These are phyloP conservation scores for Hylaeus volcanicus DNA, from an alignment of 1,140 invertebrate genomes.

Conservation along the genomic window DNA sequence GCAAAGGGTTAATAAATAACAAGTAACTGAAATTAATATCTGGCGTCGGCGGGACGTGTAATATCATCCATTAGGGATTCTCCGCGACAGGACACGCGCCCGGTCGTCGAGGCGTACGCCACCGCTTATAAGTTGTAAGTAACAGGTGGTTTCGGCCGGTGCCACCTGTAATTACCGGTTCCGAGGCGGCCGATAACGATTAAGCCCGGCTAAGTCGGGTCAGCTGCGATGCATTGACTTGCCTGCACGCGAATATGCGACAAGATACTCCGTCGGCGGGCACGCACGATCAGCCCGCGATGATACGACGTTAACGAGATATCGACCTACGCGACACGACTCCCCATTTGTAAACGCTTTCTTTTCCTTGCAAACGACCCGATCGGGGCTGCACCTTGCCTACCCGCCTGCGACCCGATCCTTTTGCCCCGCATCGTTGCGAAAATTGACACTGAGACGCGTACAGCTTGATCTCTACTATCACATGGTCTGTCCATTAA, in stretches of 20 bases:
- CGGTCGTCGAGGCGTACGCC: slow-evolving; percentile 15
- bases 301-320: slow-evolving; percentile 37
- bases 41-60: no score
- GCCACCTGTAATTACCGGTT: slow-evolving; percentile 64
- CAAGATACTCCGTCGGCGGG: not conserved
- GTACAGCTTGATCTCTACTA: no score
- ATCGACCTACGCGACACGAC: slow-evolving; percentile 15
- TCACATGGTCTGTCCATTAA: no score
- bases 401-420: not conserved
- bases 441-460: not conserved
- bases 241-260: slow-evolving; percentile 34
- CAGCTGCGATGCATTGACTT: slow-evolving; percentile 45
- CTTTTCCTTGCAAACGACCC: not conserved
- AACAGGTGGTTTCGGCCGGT: slow-evolving; percentile 61
- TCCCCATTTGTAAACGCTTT: not conserved
- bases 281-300: slow-evolving; percentile 31
- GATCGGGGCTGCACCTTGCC: not conserved
- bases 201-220: slow-evolving; percentile 38
- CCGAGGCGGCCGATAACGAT: slow-evolving; percentile 53
- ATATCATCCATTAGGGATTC: not conserved
- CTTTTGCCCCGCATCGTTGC: not conserved
- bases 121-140: slow-evolving; percentile 51
- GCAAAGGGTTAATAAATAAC: no score
- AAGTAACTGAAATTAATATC: no score
- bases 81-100: no score